Percentiles rank a stretch among this genome's conserved stretches.
Conservation (phyloP, 1,140 invertebrate genomes). For the Drosophila miranda region DNA sequence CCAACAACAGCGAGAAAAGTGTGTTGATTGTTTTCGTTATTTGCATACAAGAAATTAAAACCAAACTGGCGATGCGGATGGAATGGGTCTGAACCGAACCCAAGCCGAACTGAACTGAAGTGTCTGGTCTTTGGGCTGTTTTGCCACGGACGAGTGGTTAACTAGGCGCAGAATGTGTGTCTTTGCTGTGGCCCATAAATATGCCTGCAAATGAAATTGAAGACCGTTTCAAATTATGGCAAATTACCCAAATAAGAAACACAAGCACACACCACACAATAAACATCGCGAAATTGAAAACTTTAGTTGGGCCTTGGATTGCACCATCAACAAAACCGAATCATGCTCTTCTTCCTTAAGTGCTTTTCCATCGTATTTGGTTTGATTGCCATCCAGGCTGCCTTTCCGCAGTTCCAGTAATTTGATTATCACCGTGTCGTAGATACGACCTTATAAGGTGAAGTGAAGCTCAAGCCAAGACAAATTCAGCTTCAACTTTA, state of each 20-base stretch:
- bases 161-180: conserved; percentile 49
- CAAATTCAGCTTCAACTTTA: conserved; percentile 16
- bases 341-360: conserved; percentile 2
- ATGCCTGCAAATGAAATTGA: conserved; percentile 48
- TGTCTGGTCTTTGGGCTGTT: conserved; percentile 17
- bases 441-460: conserved; percentile 17
- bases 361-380: conserved; percentile 19
- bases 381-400: conserved; percentile 17
- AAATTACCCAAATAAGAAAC: conserved; percentile 32
- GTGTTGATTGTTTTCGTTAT: conserved; percentile 51
- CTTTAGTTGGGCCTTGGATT: conserved; percentile 27
- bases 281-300: conserved; percentile 35
- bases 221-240: conserved; percentile 50
- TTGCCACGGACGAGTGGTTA: conserved; percentile 53
- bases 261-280: conserved; percentile 19
- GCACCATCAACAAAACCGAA: conserved; percentile 6
- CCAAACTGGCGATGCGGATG: conserved; percentile 30
- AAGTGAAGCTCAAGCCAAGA: background rate
- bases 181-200: conserved; percentile 50
- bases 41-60: conserved; percentile 60
- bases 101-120: conserved; percentile 5
- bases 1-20: conserved; percentile 18
- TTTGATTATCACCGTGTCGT: conserved; percentile 17
- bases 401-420: conserved; percentile 8
- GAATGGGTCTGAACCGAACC: conserved; percentile 5